Evolutionary conservation across 92 coral and sea anemone genomes (phyloP).

Genomic region (Scolanthus callimorphus): DNA sequence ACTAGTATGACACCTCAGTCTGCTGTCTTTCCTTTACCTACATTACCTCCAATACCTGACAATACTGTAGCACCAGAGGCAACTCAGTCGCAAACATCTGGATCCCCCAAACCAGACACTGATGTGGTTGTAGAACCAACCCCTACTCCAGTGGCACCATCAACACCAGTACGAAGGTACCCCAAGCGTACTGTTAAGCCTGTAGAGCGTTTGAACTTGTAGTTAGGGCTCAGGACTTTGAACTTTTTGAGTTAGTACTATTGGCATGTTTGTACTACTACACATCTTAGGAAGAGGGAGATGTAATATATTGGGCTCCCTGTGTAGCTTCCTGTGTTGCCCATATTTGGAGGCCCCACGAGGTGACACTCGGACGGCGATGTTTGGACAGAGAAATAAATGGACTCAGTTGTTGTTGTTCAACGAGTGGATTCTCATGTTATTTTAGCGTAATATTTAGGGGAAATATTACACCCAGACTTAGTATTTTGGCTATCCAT

Average conservation of each 20-base stretch:
- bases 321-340: background rate
- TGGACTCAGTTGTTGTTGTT: too few species aligned
- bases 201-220: background rate
- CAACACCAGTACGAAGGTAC: background rate
- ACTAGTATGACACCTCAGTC: background rate
- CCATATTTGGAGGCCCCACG: background rate
- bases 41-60: too few species aligned
- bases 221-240: background rate
- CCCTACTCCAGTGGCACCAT: background rate
- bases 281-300: background rate
- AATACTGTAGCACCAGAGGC: too few species aligned
- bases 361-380: too few species aligned
- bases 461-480: too few species aligned
- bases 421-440: too few species aligned
- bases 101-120: background rate
- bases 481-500: too few species aligned
- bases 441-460: too few species aligned
- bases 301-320: conserved; percentile 1
- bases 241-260: background rate
- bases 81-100: background rate
- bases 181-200: background rate
- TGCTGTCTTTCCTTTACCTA: too few species aligned
- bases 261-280: background rate
- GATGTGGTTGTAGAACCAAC: background rate
- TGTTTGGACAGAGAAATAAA: too few species aligned